A percentile compares a stretch with the other conserved stretches of the same genome.
These are phyloP conservation scores for Buathra laborator DNA, from an alignment of 2,888 invertebrate species.

Conservation along the genomic window DNA sequence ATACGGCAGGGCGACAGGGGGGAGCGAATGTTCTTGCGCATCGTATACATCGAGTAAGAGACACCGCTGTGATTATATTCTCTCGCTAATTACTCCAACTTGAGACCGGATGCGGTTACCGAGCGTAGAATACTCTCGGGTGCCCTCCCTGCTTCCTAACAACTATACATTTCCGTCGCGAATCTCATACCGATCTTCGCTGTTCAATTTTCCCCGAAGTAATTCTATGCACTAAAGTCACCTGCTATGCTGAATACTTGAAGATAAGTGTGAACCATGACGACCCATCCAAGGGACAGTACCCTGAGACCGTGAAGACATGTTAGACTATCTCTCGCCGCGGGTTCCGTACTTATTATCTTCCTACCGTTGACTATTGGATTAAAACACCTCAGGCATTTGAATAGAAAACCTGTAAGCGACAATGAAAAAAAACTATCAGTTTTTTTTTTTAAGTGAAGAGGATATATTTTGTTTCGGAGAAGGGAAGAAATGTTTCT, in stretches of 20 bases:
- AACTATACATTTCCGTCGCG: neutral
- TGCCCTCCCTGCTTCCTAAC: neutral
- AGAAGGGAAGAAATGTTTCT: neutral
- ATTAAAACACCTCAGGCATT: slow-evolving; percentile 91
- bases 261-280: slow-evolving; percentile 94
- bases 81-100: slow-evolving; percentile 50
- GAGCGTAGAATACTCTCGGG: neutral
- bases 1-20: neutral
- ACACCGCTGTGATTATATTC: slow-evolving; percentile 30
- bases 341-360: slow-evolving; percentile 90
- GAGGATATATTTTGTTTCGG: neutral
- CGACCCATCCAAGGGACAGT: slow-evolving; percentile 93
- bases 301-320: slow-evolving; percentile 93
- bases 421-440: slow-evolving; percentile 1
- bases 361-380: slow-evolving; percentile 91
- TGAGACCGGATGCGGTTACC: slow-evolving; percentile 50
- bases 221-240: slow-evolving; percentile 69
- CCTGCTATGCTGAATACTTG: slow-evolving; percentile 92
- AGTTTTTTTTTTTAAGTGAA: neutral
- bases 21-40: slow-evolving; percentile 27
- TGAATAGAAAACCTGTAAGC: slow-evolving; percentile 87
- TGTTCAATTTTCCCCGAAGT: neutral
- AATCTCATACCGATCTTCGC: neutral
- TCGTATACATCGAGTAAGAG: slow-evolving; percentile 18
- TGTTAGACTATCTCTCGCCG: slow-evolving; percentile 90